Evolutionary conservation across 2,888 invertebrate genomes (phyloP).

Genomic region (Liopterus haemorrhoidalis): DNA sequence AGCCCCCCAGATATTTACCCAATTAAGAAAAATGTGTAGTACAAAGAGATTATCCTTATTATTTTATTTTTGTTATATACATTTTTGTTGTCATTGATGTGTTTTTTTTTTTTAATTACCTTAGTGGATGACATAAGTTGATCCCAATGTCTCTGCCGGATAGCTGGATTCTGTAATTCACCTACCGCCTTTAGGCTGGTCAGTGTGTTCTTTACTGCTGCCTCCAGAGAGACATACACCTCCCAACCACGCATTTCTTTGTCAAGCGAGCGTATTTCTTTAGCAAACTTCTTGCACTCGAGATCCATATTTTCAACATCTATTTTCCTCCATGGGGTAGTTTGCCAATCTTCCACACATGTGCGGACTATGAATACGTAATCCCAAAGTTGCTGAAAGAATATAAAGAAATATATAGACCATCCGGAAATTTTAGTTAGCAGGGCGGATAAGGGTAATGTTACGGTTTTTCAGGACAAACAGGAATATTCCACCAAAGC

Average conservation of each 20-base stretch:
- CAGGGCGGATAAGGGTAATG: not conserved
- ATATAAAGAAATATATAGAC: not conserved
- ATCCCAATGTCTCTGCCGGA: slow-evolving; percentile 93
- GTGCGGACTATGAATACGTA: slow-evolving; percentile 85
- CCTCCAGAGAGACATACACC: slow-evolving; percentile 79
- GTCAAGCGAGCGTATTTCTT: slow-evolving; percentile 84
- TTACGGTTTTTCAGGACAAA: not conserved
- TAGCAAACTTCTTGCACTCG: slow-evolving; percentile 95
- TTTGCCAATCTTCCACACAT: slow-evolving; percentile 94
- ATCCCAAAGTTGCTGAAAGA: slow-evolving; percentile 84
- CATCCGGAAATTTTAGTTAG: no score
- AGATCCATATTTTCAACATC: slow-evolving; percentile 99
- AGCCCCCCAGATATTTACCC: no score
- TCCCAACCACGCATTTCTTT: slow-evolving; percentile 97
- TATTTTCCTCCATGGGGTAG: slow-evolving; percentile 92
- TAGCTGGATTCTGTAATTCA: slow-evolving; percentile 93
- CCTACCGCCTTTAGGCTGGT: slow-evolving; percentile 92
- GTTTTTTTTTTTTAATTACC: no score
- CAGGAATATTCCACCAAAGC: not conserved
- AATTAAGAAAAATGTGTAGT: no score
- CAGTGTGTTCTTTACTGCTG: slow-evolving; percentile 91
- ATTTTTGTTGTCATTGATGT: no score
- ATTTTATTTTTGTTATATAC: no score
- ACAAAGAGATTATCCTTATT: no score
- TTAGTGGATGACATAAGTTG: slow-evolving; percentile 94